Evolutionary conservation across 2,888 invertebrate genomes (phyloP), one percentile per base, ranked within the genome.

Genomic region (Balanococcus diminutus): DNA sequence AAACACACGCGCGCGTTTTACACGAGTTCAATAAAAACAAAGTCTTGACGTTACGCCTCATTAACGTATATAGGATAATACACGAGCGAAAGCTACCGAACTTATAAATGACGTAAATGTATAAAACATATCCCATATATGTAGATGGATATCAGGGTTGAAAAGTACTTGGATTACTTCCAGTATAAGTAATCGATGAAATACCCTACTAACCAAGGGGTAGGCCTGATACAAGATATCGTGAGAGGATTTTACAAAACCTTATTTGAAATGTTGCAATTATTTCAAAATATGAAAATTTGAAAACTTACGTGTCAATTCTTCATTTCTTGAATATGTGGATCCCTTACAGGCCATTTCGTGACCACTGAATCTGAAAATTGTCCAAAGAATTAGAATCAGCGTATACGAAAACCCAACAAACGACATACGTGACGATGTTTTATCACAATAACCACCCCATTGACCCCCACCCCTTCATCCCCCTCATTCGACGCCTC

Each of bases 1-100:
- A 61, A 61, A 61, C 22, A 19, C 61, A 11, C 61, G 61, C 61
- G 61, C 61, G 61, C 14, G 61, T 61, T 61, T 61, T 61, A 2
- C 61, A 25, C 61, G 25, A 61, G 61, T 61, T 61, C 61, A 61
- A 61, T 61, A 61, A 61, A 61, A 61, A 61, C 61, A 61, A 61
- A 61, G 61, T 61, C 61, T 61, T 61, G 25, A 61, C 61, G 61
- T 61, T 61, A 19, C 61, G 61, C 61, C 61, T 61, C 61, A 61
- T 61, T 61, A 61, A 61, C 61, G 61, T 61, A n/a, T 46, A 46
- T 46, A 46, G n/a, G 46, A 14, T n/a, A 42, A 42, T 46, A 46
- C 14, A n/a, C 46, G 39, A 46, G 46, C 46, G 46, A 46, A 46
- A 5, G 46, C 4, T 46, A 61, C 61, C 9, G 6, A 22, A 61